A percentile compares a stretch with the other conserved stretches of the same genome.
Conservation (phyloP, 2,888 invertebrate species). For the Pandemis heparana region DNA sequence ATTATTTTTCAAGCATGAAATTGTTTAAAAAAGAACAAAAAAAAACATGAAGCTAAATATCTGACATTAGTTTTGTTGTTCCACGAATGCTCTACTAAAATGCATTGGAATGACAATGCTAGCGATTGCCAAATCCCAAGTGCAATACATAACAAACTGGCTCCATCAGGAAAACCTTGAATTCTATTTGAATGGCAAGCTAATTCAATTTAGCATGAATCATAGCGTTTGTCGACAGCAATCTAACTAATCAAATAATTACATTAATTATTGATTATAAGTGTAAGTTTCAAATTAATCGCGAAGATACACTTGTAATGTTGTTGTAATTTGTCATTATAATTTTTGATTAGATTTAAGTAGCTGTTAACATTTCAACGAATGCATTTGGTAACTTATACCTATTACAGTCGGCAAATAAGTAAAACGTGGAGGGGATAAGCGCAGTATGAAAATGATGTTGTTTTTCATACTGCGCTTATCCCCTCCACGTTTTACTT, state of each 20-base stretch:
- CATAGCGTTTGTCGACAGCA: slow-evolving; percentile 1
- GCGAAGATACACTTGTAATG: too few relatives aligned
- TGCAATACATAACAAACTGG: slow-evolving; percentile 11
- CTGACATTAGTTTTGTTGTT: not conserved
- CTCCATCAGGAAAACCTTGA: slow-evolving; percentile 38
- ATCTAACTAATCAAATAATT: not conserved
- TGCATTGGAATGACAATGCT: slow-evolving; percentile 3
- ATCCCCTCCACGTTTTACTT: too few relatives aligned
- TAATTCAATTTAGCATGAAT: slow-evolving; percentile 36
- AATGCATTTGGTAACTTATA: too few relatives aligned
- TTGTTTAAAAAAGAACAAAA: too few relatives aligned
- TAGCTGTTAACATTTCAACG: too few relatives aligned
- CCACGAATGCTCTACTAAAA: not conserved
- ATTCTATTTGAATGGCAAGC: slow-evolving; percentile 31
- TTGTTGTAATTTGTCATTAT: too few relatives aligned
- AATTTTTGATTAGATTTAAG: too few relatives aligned
- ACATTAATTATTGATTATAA: not conserved
- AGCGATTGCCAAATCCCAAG: slow-evolving; percentile 31
- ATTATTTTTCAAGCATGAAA: not conserved
- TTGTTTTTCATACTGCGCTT: too few relatives aligned
- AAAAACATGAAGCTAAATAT: not conserved
- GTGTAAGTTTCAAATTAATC: too few relatives aligned
- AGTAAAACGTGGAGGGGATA: too few relatives aligned
- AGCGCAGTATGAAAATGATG: too few relatives aligned
- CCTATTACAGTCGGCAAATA: too few relatives aligned